Conservation (phyloP, 2,888 invertebrate species). For the Microctonus brassicae region DNA sequence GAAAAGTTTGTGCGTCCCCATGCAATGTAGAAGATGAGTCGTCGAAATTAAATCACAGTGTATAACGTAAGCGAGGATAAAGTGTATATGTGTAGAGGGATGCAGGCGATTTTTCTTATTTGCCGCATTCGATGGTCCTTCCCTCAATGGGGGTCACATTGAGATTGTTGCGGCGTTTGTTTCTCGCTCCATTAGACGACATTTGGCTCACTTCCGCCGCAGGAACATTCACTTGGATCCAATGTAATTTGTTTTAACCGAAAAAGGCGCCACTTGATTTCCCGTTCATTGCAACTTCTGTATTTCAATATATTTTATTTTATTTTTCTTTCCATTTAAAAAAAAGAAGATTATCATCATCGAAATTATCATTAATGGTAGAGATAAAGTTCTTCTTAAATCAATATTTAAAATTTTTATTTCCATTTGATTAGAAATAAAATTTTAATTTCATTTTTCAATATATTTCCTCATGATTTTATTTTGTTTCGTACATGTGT, state of each 20-base stretch:
- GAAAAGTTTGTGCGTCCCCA: slow-evolving; percentile 64
- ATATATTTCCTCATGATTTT: not conserved
- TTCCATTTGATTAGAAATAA: too few relatives aligned
- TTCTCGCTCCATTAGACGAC: slow-evolving; percentile 60
- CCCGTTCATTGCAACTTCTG: not conserved
- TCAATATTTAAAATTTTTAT: too few relatives aligned
- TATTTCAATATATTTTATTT: not conserved
- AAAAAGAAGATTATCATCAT: too few relatives aligned
- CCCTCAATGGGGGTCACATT: slow-evolving; percentile 10
- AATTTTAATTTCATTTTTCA: too few relatives aligned
- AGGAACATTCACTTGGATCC: slow-evolving; percentile 43
- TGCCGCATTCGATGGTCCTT: slow-evolving; percentile 29
- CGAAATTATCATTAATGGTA: too few relatives aligned
- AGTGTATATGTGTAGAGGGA: slow-evolving; percentile 14
- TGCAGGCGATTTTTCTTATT: slow-evolving; percentile 6
- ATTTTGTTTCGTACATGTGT: slow-evolving; percentile 8
- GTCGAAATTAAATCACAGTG: slow-evolving; percentile 60
- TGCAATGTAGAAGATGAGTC: slow-evolving; percentile 62
- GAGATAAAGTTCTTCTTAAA: too few relatives aligned
- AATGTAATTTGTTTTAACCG: slow-evolving; percentile 36
- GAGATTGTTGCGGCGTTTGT: slow-evolving; percentile 58
- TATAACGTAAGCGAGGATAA: slow-evolving; percentile 35
- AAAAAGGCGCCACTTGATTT: slow-evolving; percentile 32
- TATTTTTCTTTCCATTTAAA: too few relatives aligned
- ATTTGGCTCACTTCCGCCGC: slow-evolving; percentile 49